Evolutionary conservation across 2,113 vertebrate species (phyloP).

Genomic region (Bubo bubo): DNA sequence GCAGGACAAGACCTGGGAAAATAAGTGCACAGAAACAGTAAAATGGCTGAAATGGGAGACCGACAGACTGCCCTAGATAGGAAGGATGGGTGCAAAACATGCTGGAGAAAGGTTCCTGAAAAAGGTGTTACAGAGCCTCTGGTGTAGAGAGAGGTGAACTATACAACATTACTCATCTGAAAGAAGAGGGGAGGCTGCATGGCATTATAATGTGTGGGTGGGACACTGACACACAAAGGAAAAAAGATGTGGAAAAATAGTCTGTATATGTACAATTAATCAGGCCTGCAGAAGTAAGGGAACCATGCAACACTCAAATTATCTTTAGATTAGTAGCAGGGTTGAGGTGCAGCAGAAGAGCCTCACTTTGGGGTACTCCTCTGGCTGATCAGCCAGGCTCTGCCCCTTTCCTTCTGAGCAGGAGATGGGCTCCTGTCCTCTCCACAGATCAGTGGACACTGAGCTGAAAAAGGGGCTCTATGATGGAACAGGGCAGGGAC

Average conservation of each 20-base stretch:
- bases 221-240: neutral
- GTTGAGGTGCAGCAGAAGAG: neutral
- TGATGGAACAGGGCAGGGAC: neutral
- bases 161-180: neutral
- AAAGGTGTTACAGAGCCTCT: neutral
- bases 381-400: neutral
- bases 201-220: accelerated
- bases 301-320: neutral
- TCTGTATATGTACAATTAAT: neutral
- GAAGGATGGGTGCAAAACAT: neutral
- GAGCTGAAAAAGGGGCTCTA: neutral
- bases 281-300: neutral
- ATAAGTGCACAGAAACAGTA: neutral
- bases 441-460: neutral
- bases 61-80: neutral
- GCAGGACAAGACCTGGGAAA: neutral
- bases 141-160: neutral
- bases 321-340: neutral
- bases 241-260: neutral
- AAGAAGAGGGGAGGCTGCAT: neutral
- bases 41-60: neutral
- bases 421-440: neutral
- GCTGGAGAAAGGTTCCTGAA: neutral
- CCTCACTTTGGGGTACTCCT: neutral
- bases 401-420: accelerated